Percentiles rank a stretch among this genome's conserved stretches.
phyloP scores from a whole-genome alignment of 2,888 invertebrate species.

The Conus canariensis region DNA sequence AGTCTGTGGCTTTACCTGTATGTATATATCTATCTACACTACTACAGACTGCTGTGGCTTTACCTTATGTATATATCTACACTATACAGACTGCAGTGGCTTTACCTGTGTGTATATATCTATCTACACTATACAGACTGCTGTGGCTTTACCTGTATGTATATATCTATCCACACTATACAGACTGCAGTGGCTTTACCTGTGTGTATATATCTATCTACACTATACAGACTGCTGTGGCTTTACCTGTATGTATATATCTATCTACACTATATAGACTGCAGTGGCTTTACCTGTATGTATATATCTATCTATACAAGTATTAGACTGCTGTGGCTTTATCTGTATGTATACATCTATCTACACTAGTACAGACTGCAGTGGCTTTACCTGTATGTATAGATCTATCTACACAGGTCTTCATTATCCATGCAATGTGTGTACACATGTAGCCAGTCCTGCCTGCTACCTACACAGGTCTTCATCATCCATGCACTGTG shows the following conservation, averaged over 20 bases:
- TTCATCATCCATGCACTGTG: no score
- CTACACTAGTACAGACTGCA: not conserved
- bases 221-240: not conserved
- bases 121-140: no score
- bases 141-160: not conserved
- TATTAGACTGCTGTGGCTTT: not conserved
- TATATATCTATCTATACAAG: not conserved
- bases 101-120: no score
- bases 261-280: not conserved
- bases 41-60: no score
- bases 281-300: not conserved
- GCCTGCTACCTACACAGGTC: no score
- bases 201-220: not conserved
- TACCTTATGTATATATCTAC: no score
- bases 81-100: no score
- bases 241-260: not conserved
- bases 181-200: no score
- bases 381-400: not conserved
- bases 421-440: no score
- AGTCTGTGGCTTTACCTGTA: no score
- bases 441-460: not conserved
- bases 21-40: no score
- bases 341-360: not conserved
- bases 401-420: not conserved
- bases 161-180: not conserved